A percentile compares a stretch with the other conserved stretches of the same genome.
These are phyloP conservation scores for Osedax fenrisi DNA, from an alignment of 2,888 invertebrate genomes.

Conservation along the genomic window DNA sequence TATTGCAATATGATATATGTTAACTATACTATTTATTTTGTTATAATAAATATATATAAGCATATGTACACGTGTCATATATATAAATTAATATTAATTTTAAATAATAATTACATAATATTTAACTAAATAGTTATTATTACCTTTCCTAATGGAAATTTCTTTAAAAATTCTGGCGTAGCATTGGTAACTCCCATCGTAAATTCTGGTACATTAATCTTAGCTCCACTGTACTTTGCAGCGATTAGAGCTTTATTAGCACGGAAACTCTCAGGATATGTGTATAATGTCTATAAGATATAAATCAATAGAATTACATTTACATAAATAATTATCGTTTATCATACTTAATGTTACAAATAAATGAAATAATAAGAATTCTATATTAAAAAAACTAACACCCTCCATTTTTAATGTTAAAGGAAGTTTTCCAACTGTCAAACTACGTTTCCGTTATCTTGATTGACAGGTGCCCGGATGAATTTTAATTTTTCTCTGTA, in stretches of 20 bases:
- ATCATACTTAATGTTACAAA: too few relatives aligned
- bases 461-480: neutral
- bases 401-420: neutral
- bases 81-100: too few relatives aligned
- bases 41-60: too few relatives aligned
- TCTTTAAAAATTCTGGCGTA: conserved; percentile 70
- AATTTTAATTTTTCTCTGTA: neutral
- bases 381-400: neutral
- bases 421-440: neutral
- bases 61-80: too few relatives aligned
- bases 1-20: too few relatives aligned
- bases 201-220: conserved; percentile 57
- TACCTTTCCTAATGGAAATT: conserved; percentile 94
- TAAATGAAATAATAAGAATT: too few relatives aligned
- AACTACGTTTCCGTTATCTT: neutral
- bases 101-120: too few relatives aligned
- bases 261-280: conserved; percentile 93
- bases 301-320: neutral
- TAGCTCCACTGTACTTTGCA: conserved; percentile 80
- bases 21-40: too few relatives aligned
- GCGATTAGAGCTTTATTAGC: conserved; percentile 93
- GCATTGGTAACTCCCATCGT: conserved; percentile 88
- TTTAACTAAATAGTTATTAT: conserved; percentile 41
- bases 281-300: conserved; percentile 74
- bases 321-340: too few relatives aligned